Base-by-base conservation (phyloP, 2,113 vertebrate genomes). In the Megaleporinus macrocephalus region DNA sequence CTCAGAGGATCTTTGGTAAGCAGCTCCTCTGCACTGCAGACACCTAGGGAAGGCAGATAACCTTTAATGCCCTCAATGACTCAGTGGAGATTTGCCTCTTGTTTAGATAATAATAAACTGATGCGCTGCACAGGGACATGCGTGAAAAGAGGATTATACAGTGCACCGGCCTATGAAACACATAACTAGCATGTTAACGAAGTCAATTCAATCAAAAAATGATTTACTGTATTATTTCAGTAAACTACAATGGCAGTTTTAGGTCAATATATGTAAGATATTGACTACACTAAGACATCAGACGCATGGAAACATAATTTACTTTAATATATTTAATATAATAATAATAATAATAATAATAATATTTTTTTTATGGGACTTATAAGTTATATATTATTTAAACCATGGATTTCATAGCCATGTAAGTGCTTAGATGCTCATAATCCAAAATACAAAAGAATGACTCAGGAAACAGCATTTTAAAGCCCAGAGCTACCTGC, bases 401-500 rank as follows among this genome's bases (percentile, higher is more conserved):
- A 16, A 16, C 2, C 14, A 51, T 51, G 3, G 16, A 18, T 51
- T 51, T 9, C 49, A 51, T 22, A 57, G 55, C 11, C 5, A 9
- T 44, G 41, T 11, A 10, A 44, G 41, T 44, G 9, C 41, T 44
- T 4, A 10, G 41, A 7, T 44, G 41, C 9, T 44, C 1, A 44
- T 11, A 9, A 44, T 44, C 9, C 41, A 44, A 9, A 44, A 44
- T 10, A 44, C 41, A 11, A 9, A 4, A 44, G 41, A 44, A 9
- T 44, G 41, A 44, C 11, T 44, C 1, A n/a, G 1, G 4, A 22
- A 57, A 26, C 5, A 61, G 22, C 36, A 65, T 49, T 24, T 24
- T 51, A 70, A 36, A 44, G 1, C 10, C 5, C 16, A 73, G 61
- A 53, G 72, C 63, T 65, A 95, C 93, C 92, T 14, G 89, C 75